Percentiles rank a stretch among this genome's conserved stretches.
phyloP scores from a whole-genome alignment of 2,888 invertebrate species.

The Chalcis sispes region DNA sequence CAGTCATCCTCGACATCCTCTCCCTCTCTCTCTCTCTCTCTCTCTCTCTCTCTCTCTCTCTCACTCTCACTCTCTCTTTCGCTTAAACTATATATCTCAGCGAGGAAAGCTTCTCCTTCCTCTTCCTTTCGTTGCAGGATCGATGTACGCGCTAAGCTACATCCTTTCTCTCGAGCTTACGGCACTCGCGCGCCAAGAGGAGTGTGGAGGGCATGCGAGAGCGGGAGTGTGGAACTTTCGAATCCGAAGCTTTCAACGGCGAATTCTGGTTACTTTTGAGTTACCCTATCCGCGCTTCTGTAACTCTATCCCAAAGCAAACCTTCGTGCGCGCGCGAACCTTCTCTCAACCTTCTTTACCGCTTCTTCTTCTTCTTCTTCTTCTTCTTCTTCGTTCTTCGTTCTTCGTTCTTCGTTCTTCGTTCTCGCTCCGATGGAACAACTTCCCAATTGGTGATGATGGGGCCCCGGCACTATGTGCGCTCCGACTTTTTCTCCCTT shows the following conservation, averaged over 20 bases:
- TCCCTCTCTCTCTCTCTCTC: not conserved
- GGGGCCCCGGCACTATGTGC: not conserved
- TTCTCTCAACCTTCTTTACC: not conserved
- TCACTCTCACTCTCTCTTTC: not conserved
- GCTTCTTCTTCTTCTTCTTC: not conserved
- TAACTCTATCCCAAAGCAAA: constrained; percentile 47
- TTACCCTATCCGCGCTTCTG: constrained; percentile 40
- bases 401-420: not conserved
- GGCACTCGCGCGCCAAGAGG: no score
- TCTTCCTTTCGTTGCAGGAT: not conserved
- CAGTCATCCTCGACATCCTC: constrained; percentile 1
- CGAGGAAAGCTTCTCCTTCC: not conserved
- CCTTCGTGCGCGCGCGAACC: not conserved
- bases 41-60: not conserved
- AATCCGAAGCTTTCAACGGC: constrained; percentile 45
- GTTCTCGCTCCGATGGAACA: not conserved
- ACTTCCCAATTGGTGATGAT: not conserved
- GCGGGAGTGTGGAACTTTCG: constrained; percentile 46
- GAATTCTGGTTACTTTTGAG: constrained; percentile 55
- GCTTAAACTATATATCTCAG: no score
- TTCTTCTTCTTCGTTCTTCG: not conserved
- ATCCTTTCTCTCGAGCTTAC: constrained; percentile 2
- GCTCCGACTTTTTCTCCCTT: not conserved
- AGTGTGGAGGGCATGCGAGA: no score
- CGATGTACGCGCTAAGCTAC: not conserved